Conservation (phyloP, 2,797 vertebrate genomes). For the Lates japonicus region DNA sequence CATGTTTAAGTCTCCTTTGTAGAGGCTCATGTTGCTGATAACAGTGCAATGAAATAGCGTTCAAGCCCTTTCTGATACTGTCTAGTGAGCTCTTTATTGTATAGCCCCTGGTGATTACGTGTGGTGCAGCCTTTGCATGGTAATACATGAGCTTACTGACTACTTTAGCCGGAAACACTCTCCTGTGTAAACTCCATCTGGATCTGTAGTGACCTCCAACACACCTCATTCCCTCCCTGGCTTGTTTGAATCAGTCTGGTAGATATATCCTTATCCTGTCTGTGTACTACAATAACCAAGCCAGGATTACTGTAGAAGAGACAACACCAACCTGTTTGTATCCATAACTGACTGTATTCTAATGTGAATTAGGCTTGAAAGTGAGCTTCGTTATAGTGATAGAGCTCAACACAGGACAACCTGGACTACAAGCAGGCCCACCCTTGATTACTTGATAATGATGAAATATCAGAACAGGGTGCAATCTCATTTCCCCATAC, state of each 20-base stretch:
- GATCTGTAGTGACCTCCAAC: slow-evolving; percentile 27
- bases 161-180: slow-evolving; percentile 2
- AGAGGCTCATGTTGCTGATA: slow-evolving; percentile 5
- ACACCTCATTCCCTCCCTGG: background rate
- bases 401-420: background rate
- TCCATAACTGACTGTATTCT: background rate
- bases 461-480: background rate
- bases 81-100: slow-evolving; percentile 20
- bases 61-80: slow-evolving; percentile 23
- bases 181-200: slow-evolving; percentile 6
- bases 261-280: slow-evolving; percentile 16
- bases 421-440: background rate
- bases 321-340: slow-evolving; percentile 8
- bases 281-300: background rate
- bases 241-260: slow-evolving; percentile 1
- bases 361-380: slow-evolving; percentile 21
- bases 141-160: background rate
- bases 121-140: slow-evolving; percentile 11
- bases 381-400: background rate
- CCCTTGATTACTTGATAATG: background rate
- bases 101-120: slow-evolving; percentile 11
- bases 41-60: slow-evolving; percentile 21
- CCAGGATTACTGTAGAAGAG: slow-evolving; percentile 14
- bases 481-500: too few relatives aligned
- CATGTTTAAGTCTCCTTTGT: slow-evolving; percentile 21